Conservation (phyloP, 2,888 invertebrate genomes). For the Pollenia griseotomentosa region DNA sequence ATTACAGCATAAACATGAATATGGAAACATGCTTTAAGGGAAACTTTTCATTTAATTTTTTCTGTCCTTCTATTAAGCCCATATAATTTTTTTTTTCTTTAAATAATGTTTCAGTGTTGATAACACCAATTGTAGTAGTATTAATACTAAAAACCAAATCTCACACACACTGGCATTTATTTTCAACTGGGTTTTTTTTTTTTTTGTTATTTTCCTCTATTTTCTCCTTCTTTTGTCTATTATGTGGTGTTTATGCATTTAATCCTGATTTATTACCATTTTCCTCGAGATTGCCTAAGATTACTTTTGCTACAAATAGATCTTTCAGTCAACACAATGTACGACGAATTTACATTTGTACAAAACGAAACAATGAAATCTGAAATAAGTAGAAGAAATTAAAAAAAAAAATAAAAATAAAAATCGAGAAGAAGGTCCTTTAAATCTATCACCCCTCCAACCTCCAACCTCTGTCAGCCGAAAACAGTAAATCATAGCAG, state of each 20-base stretch:
- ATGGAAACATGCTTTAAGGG: conserved; percentile 67
- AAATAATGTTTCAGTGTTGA: conserved; percentile 66
- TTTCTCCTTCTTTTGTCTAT: conserved; percentile 52
- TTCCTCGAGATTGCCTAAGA: conserved; percentile 82
- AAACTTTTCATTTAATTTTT: conserved; percentile 47
- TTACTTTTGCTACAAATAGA: conserved; percentile 77
- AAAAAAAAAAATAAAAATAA: conserved; percentile 75
- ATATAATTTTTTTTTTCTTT: conserved; percentile 33
- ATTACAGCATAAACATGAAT: conserved; percentile 66
- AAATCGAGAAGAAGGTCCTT: conserved; percentile 42
- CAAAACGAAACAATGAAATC: conserved; percentile 59
- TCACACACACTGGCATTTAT: conserved; percentile 45
- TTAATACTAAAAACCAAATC: conserved; percentile 26
- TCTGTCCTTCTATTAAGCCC: conserved; percentile 55
- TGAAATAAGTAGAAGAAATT: conserved; percentile 1
- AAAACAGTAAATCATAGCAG: conserved; percentile 65
- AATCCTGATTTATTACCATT: conserved; percentile 83
- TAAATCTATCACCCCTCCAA: conserved; percentile 44
- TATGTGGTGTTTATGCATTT: conserved; percentile 74
- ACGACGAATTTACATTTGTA: conserved; percentile 70
- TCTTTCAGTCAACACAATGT: conserved; percentile 71
- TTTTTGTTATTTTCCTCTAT: conserved; percentile 25
- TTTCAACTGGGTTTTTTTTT: conserved; percentile 46
- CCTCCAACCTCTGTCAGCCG: conserved; percentile 6
- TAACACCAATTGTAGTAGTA: conserved; percentile 58